Conservation (phyloP, 2,888 invertebrate species). For the Allolobophora icterica region DNA sequence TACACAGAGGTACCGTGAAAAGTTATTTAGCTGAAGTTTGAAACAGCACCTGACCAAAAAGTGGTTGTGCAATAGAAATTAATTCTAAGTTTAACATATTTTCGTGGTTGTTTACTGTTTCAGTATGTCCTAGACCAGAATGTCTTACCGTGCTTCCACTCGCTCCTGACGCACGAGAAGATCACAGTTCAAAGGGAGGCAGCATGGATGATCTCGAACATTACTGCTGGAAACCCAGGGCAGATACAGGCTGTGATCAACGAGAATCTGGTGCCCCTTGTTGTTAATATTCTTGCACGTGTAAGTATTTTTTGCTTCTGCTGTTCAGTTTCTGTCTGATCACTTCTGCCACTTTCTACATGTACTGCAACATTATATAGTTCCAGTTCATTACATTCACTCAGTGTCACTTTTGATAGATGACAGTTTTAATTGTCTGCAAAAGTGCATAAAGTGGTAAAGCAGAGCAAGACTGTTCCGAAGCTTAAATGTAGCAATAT, state of each 20-base stretch:
- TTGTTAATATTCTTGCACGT: constrained; percentile 74
- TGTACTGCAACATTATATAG: background rate
- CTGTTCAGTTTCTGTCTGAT: background rate
- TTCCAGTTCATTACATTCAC: no score
- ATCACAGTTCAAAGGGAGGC: constrained; percentile 75
- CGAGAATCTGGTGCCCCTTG: constrained; percentile 74
- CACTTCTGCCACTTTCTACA: background rate
- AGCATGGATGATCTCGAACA: constrained; percentile 91
- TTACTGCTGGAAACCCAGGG: constrained; percentile 82
- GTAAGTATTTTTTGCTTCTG: constrained; percentile 30
- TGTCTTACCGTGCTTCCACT: constrained; percentile 73
- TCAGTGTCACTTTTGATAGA: background rate
- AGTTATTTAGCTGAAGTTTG: background rate
- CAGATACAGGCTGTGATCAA: constrained; percentile 75
- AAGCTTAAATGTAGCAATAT: no score
- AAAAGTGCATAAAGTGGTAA: background rate
- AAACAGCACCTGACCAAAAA: background rate
- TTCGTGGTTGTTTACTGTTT: constrained; percentile 59
- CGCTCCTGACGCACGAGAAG: constrained; percentile 74
- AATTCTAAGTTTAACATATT: background rate
- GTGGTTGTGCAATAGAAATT: background rate
- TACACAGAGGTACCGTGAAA: no score
- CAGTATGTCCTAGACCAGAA: constrained; percentile 77
- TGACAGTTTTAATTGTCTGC: background rate
- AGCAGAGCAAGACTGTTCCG: no score